Conservation (phyloP, 1,140 invertebrate genomes). For the Drepana arcuata region DNA sequence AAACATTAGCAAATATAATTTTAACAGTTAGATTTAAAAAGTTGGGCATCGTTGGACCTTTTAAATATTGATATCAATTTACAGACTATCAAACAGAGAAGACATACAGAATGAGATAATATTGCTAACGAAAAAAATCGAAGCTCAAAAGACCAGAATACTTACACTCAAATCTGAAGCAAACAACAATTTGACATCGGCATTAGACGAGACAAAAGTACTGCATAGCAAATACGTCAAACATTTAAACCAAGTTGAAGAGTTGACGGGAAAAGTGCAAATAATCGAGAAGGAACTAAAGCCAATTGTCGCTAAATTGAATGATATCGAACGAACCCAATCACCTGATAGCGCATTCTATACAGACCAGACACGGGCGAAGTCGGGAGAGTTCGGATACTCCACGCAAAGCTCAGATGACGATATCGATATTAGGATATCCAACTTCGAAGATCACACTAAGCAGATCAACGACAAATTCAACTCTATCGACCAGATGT, state of each 20-base stretch:
- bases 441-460: conserved; percentile 51
- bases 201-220: conserved; percentile 76
- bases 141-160: conserved; percentile 75
- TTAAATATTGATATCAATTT: too few relatives aligned
- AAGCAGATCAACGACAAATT: conserved; percentile 62
- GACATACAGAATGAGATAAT: conserved; percentile 85
- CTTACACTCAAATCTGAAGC: conserved; percentile 79
- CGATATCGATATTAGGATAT: conserved; percentile 56
- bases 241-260: conserved; percentile 75
- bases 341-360: conserved; percentile 60
- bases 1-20: too few relatives aligned
- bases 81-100: conserved; percentile 83
- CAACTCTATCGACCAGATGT: conserved; percentile 73
- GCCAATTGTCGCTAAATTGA: conserved; percentile 68
- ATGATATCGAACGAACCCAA: conserved; percentile 52
- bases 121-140: conserved; percentile 77
- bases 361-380: conserved; percentile 57
- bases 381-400: conserved; percentile 66
- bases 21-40: too few relatives aligned
- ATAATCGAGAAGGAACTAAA: conserved; percentile 75
- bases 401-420: conserved; percentile 67
- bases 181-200: conserved; percentile 73
- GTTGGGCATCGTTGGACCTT: too few relatives aligned
- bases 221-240: conserved; percentile 76
- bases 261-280: conserved; percentile 73